Conservation (phyloP, 2,888 invertebrate genomes). For the Mimumesa dahlbomi region DNA sequence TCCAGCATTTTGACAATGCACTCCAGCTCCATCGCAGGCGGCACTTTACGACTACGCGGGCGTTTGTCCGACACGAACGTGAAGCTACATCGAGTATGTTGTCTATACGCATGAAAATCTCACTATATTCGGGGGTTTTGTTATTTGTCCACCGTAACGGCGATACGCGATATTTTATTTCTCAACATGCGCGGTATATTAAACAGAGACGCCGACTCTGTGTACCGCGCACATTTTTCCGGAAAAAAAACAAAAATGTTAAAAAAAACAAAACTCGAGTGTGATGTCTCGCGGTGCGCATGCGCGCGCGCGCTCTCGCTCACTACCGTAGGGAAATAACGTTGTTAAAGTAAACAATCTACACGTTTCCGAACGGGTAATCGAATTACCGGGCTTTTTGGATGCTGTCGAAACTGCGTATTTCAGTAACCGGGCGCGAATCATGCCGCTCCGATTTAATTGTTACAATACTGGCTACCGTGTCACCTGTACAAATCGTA, state of each 20-base stretch:
- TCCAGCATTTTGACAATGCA: slow-evolving; percentile 17
- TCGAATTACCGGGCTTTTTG: slow-evolving; percentile 22
- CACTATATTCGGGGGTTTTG: slow-evolving; percentile 27
- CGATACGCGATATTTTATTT: slow-evolving; percentile 32
- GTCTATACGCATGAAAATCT: slow-evolving; percentile 48
- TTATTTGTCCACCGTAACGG: slow-evolving; percentile 36
- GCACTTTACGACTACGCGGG: slow-evolving; percentile 19
- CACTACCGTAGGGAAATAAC: too few relatives aligned
- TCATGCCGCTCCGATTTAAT: background rate
- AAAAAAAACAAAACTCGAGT: slow-evolving; percentile 3
- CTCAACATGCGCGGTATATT: slow-evolving; percentile 7
- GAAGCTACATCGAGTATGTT: slow-evolving; percentile 17
- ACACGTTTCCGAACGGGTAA: slow-evolving; percentile 10
- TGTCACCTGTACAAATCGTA: too few relatives aligned
- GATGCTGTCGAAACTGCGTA: background rate
- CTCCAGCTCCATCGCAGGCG: slow-evolving; percentile 16
- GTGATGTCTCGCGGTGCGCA: background rate
- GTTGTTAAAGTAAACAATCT: slow-evolving; percentile 21
- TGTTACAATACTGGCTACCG: too few relatives aligned
- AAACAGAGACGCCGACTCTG: slow-evolving; percentile 12
- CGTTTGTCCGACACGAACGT: slow-evolving; percentile 16
- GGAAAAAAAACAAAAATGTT: too few relatives aligned
- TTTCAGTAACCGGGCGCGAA: too few relatives aligned
- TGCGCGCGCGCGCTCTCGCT: too few relatives aligned
- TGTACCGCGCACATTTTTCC: slow-evolving; percentile 14